Evolutionary conservation across 2,797 vertebrate genomes (phyloP), one percentile per base, ranked within the genome.

Genomic region (Amniataba percoides): DNA sequence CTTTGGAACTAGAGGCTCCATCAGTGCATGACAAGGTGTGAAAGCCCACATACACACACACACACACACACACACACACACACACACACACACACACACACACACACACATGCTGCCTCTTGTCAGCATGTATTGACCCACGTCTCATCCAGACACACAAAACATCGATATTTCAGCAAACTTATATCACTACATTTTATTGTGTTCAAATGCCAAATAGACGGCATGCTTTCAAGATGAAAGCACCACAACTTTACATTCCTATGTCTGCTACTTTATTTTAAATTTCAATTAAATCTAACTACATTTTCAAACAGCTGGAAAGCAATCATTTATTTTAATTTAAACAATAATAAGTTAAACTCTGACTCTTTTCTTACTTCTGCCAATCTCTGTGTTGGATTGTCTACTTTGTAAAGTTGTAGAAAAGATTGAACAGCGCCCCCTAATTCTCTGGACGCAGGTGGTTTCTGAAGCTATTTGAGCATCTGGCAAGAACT

Each of bases 1-100:
- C 62, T 67, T 48, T 34, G 36, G 53, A 81, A 64, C 61, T 45
- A 21, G 16, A 34, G 52, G 55, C 63, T 48, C 75, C 59, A 42
- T 89, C 73, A 85, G 74, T 75, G 58, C 71, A 56, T 60, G 85
- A 77, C 86, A 67, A 71, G 57, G 78, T 86, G 86, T 77, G 63
- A 87, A 85, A 74, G 51, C 58, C 36, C 27, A 67, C 70, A 36
- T 40, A 55, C 57, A 61, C 55, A 46, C 21, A 4, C 55, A 23
- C 51, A 66, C 15, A 59, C 25, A 31, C 19, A 34, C 23, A 67
- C 69, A 39, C 40, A 59, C 52, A 60, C 49, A 52, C 21, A 7
- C 59, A 34, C 48, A 64, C 12, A 64, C 8, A 52, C 53, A 51
- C 51, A 52, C 13, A 52, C n/a, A 70, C 43, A 58, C 55, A 64